Conservation (phyloP, 2,888 invertebrate genomes). For the Lochmaea capreae region DNA sequence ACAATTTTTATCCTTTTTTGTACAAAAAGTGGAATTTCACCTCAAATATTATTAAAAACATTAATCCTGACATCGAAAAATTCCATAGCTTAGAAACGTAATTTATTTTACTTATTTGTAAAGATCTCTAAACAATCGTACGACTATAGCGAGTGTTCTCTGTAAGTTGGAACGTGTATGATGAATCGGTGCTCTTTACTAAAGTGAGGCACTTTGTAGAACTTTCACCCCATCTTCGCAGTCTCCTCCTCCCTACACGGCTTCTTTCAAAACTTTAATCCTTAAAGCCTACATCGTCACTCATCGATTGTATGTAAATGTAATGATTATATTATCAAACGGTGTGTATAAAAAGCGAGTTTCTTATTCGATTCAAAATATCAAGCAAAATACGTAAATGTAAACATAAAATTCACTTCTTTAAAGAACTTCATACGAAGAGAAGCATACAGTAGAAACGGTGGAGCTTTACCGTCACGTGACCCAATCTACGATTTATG, state of each 20-base stretch:
- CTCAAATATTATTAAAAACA: neutral
- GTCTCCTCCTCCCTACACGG: conserved; percentile 41
- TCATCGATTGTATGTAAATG: conserved; percentile 54
- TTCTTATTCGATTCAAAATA: conserved; percentile 21
- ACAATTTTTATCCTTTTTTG: too few relatives aligned
- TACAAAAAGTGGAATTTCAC: too few relatives aligned
- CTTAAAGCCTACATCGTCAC: conserved; percentile 52
- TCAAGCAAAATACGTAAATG: neutral
- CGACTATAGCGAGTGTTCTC: neutral
- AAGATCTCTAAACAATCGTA: conserved; percentile 3
- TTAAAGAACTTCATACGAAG: too few relatives aligned
- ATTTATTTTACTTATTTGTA: conserved; percentile 6
- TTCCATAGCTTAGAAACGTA: neutral
- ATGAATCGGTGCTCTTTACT: conserved; percentile 51
- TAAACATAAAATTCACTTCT: neutral
- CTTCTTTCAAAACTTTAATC: conserved; percentile 44
- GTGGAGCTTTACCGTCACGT: too few relatives aligned
- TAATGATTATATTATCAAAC: conserved; percentile 43
- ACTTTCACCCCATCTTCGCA: conserved; percentile 49
- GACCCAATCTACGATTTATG: too few relatives aligned
- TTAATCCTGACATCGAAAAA: neutral
- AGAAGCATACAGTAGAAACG: too few relatives aligned
- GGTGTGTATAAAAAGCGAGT: conserved; percentile 46
- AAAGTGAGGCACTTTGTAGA: conserved; percentile 55
- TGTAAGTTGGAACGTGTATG: conserved; percentile 41